Evolutionary conservation across 2,113 vertebrate genomes (phyloP).

Genomic region (Melanostigma gelatinosum): DNA sequence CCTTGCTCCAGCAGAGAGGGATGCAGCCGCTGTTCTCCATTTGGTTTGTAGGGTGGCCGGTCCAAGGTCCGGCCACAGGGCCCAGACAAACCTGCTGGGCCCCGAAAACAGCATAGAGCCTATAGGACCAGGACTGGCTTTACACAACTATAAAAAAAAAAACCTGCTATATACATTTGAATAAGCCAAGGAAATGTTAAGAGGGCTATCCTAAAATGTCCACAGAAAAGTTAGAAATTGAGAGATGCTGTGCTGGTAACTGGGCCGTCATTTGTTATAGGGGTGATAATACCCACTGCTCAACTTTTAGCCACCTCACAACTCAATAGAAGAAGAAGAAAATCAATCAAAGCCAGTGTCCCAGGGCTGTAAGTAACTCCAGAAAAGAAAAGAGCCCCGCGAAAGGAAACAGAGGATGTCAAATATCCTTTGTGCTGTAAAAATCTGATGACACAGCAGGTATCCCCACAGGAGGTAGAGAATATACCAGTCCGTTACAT

Average conservation of each 20-base stretch:
- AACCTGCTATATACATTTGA: neutral
- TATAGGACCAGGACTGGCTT: constrained; percentile 28
- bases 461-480: constrained; percentile 18
- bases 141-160: neutral
- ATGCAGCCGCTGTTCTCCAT: constrained; percentile 97
- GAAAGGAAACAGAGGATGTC: constrained; percentile 39
- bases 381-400: constrained; percentile 9
- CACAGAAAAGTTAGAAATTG: neutral
- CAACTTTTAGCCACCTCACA: neutral
- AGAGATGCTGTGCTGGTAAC: neutral
- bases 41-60: constrained; percentile 72
- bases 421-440: constrained; percentile 47
- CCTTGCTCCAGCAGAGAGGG: constrained; percentile 94
- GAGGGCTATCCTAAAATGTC: neutral
- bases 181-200: neutral
- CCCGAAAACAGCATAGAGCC: constrained; percentile 72
- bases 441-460: constrained; percentile 39
- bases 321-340: neutral
- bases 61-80: constrained; percentile 78
- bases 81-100: constrained; percentile 78
- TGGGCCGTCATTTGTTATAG: neutral
- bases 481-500: constrained; percentile 13
- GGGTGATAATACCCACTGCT: neutral
- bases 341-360: constrained; percentile 21
- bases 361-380: constrained; percentile 14